These are phyloP conservation scores for Melanerpes aurifrons DNA, from an alignment of 2,113 vertebrate genomes.

Conservation along the genomic window DNA sequence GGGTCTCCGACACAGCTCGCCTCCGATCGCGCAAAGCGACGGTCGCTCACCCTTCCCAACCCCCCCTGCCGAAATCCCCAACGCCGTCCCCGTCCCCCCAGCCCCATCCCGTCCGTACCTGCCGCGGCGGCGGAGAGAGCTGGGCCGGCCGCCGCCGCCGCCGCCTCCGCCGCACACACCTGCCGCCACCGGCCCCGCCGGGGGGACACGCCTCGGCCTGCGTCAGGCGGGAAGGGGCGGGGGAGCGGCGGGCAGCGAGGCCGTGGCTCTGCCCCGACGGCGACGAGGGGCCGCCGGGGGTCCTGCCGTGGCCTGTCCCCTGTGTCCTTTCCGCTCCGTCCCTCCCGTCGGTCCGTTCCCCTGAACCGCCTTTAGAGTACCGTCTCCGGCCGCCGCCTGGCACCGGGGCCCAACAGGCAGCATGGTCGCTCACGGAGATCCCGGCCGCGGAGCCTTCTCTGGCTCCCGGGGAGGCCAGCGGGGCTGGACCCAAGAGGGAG, in stretches of 20 bases:
- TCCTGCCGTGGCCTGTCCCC: too few species aligned
- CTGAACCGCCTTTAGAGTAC: fast-evolving
- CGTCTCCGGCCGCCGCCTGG: too few species aligned
- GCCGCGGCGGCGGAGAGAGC: not conserved
- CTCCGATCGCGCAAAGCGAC: too few species aligned
- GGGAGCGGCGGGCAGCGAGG: not conserved
- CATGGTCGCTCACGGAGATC: too few species aligned
- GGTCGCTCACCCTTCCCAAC: too few species aligned
- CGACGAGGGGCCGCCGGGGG: not conserved
- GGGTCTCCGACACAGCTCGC: too few species aligned
- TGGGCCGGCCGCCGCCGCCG: not conserved
- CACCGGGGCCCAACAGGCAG: not conserved
- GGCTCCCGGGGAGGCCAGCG: not conserved
- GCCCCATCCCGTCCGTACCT: not conserved
- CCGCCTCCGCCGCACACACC: not conserved
- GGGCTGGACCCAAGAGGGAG: fast-evolving
- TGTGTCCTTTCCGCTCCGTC: too few species aligned
- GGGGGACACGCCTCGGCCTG: not conserved
- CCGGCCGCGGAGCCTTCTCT: not conserved
- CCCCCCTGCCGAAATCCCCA: too few species aligned
- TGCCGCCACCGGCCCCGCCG: not conserved
- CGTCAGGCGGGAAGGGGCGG: not conserved
- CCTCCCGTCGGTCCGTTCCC: fast-evolving
- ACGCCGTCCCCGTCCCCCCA: not conserved
- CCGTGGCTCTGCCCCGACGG: not conserved